Conservation (phyloP, 2,888 invertebrate species). For the Lasioglossum villosulum region DNA sequence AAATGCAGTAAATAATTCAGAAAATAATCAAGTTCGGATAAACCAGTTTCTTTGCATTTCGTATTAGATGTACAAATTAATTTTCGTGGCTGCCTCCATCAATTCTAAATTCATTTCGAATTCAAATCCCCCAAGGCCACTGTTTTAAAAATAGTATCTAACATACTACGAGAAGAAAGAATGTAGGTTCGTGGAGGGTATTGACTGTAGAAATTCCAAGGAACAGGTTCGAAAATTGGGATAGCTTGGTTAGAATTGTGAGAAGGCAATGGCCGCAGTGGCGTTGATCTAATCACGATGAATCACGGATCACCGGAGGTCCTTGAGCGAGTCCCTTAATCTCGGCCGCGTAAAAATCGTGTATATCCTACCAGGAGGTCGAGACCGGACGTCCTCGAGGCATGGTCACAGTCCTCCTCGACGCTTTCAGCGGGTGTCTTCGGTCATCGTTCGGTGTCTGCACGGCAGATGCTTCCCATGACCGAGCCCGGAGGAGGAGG, state of each 20-base stretch:
- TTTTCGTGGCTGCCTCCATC: no score
- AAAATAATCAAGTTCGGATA: no score
- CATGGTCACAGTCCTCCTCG: constrained; percentile 10
- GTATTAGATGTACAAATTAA: no score
- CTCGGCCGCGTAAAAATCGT: background rate
- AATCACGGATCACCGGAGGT: background rate
- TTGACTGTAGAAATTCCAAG: background rate
- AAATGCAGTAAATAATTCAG: no score
- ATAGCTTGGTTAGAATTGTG: background rate
- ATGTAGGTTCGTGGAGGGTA: background rate
- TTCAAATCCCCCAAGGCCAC: no score
- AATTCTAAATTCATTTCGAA: no score
- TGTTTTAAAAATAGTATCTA: background rate
- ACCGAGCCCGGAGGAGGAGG: background rate
- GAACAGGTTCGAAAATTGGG: background rate
- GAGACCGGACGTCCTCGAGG: constrained; percentile 30
- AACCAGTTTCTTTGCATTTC: no score
- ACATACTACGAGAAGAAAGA: background rate
- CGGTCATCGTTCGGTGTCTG: constrained; percentile 19
- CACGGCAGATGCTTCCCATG: background rate
- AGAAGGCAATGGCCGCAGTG: background rate
- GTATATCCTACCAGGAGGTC: constrained; percentile 38
- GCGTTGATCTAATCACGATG: constrained; percentile 1
- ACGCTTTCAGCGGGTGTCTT: background rate
- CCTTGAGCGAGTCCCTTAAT: constrained; percentile 13